phyloP scores from a whole-genome alignment of 2,113 vertebrate genomes.

The Hemibagrus wyckioides region DNA sequence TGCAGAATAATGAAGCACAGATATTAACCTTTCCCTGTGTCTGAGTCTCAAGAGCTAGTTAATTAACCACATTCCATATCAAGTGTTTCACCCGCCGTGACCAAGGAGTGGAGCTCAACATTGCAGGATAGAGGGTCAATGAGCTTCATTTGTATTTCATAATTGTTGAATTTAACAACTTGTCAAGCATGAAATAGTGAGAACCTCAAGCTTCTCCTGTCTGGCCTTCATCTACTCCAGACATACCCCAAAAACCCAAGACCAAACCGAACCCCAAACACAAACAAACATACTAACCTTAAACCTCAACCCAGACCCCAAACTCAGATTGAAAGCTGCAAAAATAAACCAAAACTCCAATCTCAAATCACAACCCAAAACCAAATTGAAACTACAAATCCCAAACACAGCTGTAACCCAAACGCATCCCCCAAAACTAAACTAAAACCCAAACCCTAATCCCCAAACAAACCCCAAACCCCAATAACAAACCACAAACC shows the following conservation, averaged over 20 bases:
- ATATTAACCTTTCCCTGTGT: constrained; percentile 13
- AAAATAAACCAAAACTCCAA: neutral
- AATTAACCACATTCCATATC: constrained; percentile 33
- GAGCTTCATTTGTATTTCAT: neutral
- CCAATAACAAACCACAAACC: neutral
- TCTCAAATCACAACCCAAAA: neutral
- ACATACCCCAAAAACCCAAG: neutral
- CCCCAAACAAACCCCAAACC: neutral
- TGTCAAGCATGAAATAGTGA: neutral
- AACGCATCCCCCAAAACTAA: neutral
- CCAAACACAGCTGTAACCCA: neutral
- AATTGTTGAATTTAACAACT: neutral
- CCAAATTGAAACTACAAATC: neutral
- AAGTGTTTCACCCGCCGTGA: constrained; percentile 2
- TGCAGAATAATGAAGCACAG: constrained; percentile 20
- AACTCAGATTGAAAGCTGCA: neutral
- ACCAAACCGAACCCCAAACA: neutral
- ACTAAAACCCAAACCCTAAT: neutral
- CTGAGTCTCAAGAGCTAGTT: neutral
- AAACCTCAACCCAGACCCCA: neutral
- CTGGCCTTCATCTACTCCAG: neutral
- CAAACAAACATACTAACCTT: neutral
- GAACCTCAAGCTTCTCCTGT: neutral
- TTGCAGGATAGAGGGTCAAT: neutral
- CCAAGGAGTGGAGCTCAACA: neutral